Percentiles rank a stretch among this genome's conserved stretches.
These are phyloP conservation scores for Drosophila colorata DNA, from an alignment of 2,888 invertebrate genomes.

Conservation along the genomic window DNA sequence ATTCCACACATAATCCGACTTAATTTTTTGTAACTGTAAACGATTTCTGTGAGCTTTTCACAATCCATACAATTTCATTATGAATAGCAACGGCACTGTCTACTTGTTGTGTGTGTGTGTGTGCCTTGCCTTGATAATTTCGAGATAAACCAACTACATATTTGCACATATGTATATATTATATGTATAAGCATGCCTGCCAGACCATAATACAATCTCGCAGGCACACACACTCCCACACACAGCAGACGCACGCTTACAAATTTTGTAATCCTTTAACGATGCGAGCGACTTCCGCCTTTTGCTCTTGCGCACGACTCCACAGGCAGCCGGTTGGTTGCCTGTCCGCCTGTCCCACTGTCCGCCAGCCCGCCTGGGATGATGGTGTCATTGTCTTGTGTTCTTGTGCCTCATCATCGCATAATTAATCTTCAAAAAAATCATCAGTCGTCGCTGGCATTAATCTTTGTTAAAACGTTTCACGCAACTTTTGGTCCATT, in stretches of 20 bases:
- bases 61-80: slow-evolving; percentile 17
- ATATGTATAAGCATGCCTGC: slow-evolving; percentile 18
- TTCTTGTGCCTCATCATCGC: slow-evolving; percentile 76
- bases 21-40: slow-evolving; percentile 21
- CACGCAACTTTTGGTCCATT: slow-evolving; percentile 74
- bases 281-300: slow-evolving; percentile 69
- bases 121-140: slow-evolving; percentile 48
- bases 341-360: slow-evolving; percentile 6
- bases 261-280: slow-evolving; percentile 81
- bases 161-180: slow-evolving; percentile 19
- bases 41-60: slow-evolving; percentile 14
- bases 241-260: slow-evolving; percentile 62
- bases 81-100: slow-evolving; percentile 10
- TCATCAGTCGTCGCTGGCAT: slow-evolving; percentile 81
- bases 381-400: slow-evolving; percentile 69
- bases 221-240: slow-evolving; percentile 1
- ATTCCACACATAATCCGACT: slow-evolving; percentile 17
- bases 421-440: slow-evolving; percentile 83
- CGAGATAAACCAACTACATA: slow-evolving; percentile 35
- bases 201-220: slow-evolving; percentile 17
- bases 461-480: slow-evolving; percentile 81
- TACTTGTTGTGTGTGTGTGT: not conserved
- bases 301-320: slow-evolving; percentile 62
- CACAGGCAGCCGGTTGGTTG: slow-evolving; percentile 37
- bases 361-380: slow-evolving; percentile 11